Evolutionary conservation across 2,113 vertebrate genomes (phyloP).

Genomic region (Guaruba guarouba): DNA sequence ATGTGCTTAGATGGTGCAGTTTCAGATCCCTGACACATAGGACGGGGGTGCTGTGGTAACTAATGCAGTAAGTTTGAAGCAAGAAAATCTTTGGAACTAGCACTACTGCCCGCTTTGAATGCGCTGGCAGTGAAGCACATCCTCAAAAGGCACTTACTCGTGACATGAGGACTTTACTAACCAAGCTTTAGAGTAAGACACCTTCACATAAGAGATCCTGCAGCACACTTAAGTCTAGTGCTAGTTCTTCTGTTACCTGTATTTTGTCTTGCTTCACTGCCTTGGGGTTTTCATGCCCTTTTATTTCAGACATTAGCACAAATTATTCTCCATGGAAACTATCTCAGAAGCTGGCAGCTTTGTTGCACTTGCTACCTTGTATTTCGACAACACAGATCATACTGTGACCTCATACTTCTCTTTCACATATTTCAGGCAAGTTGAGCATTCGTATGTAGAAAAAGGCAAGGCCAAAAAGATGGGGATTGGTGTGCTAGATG

Average conservation of each 20-base stretch:
- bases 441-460: neutral
- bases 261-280: neutral
- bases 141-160: neutral
- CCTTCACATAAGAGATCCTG: neutral
- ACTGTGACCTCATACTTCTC: neutral
- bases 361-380: neutral
- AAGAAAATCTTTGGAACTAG: neutral
- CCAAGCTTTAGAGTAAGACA: neutral
- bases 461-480: neutral
- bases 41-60: neutral
- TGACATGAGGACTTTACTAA: neutral
- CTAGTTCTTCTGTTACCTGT: neutral
- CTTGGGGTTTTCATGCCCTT: neutral
- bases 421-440: neutral
- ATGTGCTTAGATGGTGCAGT: neutral
- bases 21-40: neutral
- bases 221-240: neutral
- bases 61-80: neutral
- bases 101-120: neutral
- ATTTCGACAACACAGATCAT: neutral
- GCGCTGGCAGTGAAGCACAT: neutral
- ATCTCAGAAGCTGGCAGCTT: conserved; percentile 3
- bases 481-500: neutral
- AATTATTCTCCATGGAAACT: conserved; percentile 34
- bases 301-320: neutral